phyloP scores from a whole-genome alignment of 2,888 invertebrate species.

The Aproaerema taeniolella region DNA sequence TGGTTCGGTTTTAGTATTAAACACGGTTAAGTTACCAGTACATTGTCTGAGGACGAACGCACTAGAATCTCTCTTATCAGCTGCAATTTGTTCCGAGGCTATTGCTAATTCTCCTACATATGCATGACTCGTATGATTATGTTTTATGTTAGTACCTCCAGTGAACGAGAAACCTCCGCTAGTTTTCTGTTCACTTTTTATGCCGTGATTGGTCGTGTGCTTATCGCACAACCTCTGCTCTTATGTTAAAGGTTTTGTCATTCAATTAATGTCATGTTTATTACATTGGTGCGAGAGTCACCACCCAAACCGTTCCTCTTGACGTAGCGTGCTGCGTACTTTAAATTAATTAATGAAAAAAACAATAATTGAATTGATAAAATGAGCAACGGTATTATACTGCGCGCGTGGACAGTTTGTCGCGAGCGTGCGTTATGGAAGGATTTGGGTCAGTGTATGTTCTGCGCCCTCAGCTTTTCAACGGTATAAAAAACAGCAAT shows the following conservation, averaged over 20 bases:
- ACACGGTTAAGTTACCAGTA: constrained; percentile 15
- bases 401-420: constrained; percentile 5
- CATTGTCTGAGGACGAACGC: constrained; percentile 20
- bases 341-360: constrained; percentile 2
- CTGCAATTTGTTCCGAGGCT: constrained; percentile 22
- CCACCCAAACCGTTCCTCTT: constrained; percentile 26
- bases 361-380: constrained; percentile 8
- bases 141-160: too few species aligned
- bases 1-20: constrained; percentile 7
- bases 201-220: constrained; percentile 6
- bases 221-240: constrained; percentile 39
- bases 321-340: constrained; percentile 5
- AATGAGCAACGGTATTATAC: neutral
- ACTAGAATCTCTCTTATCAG: constrained; percentile 27
- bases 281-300: neutral
- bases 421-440: constrained; percentile 9
- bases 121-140: neutral
- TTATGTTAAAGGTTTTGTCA: constrained; percentile 34
- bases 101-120: constrained; percentile 12
- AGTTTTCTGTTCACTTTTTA: neutral
- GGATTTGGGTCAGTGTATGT: constrained; percentile 4
- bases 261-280: constrained; percentile 38
- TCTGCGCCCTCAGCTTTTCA: neutral
- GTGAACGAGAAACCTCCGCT: too few species aligned
- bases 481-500: constrained; percentile 5